phyloP scores from a whole-genome alignment of 2,888 invertebrate genomes.

The Metacarcinus magister region DNA sequence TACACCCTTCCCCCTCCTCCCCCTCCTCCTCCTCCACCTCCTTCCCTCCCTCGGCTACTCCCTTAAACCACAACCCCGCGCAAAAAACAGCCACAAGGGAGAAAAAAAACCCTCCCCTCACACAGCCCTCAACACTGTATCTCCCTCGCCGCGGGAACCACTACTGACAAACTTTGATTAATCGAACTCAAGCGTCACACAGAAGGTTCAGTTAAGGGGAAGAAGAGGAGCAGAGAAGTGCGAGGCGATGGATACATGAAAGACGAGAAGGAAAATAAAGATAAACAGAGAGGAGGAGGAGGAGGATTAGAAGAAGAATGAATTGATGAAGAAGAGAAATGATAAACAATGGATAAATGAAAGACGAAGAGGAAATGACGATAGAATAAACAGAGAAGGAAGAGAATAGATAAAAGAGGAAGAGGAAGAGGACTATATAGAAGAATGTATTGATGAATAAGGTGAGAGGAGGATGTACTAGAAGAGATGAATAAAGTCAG shows the following conservation, averaged over 20 bases:
- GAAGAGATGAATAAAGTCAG: not conserved
- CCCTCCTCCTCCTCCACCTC: not conserved
- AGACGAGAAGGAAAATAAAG: not conserved
- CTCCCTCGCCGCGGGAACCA: slow-evolving; percentile 54
- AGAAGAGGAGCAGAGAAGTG: not conserved
- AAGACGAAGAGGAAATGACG: not conserved
- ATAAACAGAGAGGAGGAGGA: too few relatives aligned
- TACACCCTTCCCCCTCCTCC: not conserved
- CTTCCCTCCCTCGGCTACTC: not conserved
- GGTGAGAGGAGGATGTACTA: not conserved
- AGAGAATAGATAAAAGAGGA: not conserved
- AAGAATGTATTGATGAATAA: not conserved
- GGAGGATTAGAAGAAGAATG: too few relatives aligned
- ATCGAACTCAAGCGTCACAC: slow-evolving; percentile 53
- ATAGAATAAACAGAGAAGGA: not conserved
- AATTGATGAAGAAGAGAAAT: not conserved
- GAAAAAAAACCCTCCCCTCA: slow-evolving; percentile 36
- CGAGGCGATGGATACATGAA: not conserved
- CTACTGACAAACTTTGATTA: slow-evolving; percentile 60
- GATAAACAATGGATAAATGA: not conserved
- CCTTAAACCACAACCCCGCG: slow-evolving; percentile 64
- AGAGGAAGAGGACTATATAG: not conserved
- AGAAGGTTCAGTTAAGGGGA: slow-evolving; percentile 10
- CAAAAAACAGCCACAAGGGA: slow-evolving; percentile 55
- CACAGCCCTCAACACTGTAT: slow-evolving; percentile 42